These are phyloP conservation scores for Diplodus puntazzo DNA, from an alignment of 2,797 vertebrate species.

Conservation along the genomic window DNA sequence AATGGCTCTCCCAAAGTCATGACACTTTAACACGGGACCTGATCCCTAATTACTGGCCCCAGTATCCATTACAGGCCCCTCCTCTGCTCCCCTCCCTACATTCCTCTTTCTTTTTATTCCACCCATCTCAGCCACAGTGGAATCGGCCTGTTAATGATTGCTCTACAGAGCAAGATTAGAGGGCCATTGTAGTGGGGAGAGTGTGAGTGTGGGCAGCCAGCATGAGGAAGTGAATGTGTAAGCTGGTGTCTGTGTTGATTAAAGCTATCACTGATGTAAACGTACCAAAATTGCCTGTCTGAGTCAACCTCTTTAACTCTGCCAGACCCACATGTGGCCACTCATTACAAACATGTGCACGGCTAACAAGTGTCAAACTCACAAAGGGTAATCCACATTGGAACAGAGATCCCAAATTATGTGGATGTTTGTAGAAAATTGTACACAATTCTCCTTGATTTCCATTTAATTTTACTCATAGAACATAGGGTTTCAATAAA, in stretches of 20 bases:
- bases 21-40: constrained; percentile 87
- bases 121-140: constrained; percentile 79
- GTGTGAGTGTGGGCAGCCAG: constrained; percentile 54
- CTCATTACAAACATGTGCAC: constrained; percentile 12
- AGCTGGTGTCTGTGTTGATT: constrained; percentile 58
- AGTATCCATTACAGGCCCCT: constrained; percentile 85
- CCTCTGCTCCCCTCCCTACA: constrained; percentile 58
- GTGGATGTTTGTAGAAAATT: not conserved
- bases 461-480: not conserved
- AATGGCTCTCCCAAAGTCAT: constrained; percentile 88
- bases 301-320: constrained; percentile 48
- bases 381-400: constrained; percentile 9
- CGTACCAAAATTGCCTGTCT: constrained; percentile 33
- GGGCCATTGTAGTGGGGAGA: constrained; percentile 57
- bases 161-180: constrained; percentile 78
- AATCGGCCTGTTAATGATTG: constrained; percentile 82
- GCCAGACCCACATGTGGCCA: constrained; percentile 37
- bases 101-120: constrained; percentile 73
- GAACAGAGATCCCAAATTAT: not conserved
- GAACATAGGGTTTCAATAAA: too few species aligned
- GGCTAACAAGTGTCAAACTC: not conserved
- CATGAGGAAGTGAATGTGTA: constrained; percentile 52
- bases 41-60: constrained; percentile 87
- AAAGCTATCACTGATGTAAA: constrained; percentile 56
- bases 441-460: not conserved